These are phyloP conservation scores for Lonchura striata DNA, from an alignment of 2,113 vertebrate genomes.

Conservation along the genomic window DNA sequence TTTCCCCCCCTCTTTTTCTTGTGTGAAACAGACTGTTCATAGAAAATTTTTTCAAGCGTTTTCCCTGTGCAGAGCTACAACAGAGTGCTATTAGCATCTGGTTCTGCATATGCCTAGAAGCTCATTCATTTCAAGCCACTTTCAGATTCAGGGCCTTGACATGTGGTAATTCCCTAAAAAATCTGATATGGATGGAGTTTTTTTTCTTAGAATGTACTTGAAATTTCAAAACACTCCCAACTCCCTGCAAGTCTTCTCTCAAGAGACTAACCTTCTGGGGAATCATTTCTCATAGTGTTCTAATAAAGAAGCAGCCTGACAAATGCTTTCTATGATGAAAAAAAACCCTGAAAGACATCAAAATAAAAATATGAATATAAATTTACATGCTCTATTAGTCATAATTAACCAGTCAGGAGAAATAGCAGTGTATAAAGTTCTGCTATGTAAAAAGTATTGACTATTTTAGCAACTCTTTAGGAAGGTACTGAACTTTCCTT, in stretches of 20 bases:
- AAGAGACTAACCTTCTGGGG: conserved; percentile 24
- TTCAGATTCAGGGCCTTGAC: background rate
- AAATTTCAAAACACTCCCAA: background rate
- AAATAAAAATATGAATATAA: conserved; percentile 51
- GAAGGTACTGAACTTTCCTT: conserved; percentile 71
- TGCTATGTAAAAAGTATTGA: conserved; percentile 57
- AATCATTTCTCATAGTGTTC: background rate
- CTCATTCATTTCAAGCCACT: background rate
- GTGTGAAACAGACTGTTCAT: background rate
- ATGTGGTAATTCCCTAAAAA: background rate
- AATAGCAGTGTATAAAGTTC: conserved; percentile 62
- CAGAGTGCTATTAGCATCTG: background rate
- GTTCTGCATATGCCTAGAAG: background rate
- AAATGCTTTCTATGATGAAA: conserved; percentile 38
- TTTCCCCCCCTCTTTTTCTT: background rate
- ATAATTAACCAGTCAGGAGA: conserved; percentile 61
- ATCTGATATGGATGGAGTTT: background rate
- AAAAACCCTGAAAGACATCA: background rate
- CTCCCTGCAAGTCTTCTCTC: background rate
- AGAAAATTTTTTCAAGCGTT: conserved; percentile 22
- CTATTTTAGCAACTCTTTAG: conserved; percentile 75
- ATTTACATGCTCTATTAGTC: conserved; percentile 29
- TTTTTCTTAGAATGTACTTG: background rate
- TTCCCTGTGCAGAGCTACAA: conserved; percentile 19
- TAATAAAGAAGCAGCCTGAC: conserved; percentile 33